Evolutionary conservation across 1,140 invertebrate genomes (phyloP), one percentile per base, ranked within the genome.

Genomic region (Procambarus virginalis): DNA sequence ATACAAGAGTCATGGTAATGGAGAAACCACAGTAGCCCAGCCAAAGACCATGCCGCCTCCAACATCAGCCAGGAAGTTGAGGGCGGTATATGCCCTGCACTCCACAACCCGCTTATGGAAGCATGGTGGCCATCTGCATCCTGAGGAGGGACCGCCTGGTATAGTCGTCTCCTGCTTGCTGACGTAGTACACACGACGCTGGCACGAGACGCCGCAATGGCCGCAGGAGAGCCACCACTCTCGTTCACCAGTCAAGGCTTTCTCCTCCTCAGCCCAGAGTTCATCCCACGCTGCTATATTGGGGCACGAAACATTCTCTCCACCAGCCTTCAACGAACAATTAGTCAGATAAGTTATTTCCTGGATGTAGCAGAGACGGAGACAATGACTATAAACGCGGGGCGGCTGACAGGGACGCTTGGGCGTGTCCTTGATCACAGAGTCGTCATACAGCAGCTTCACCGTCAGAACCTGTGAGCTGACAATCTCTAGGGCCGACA

Each of bases 21-120:
- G 78, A 80, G 20, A 80, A 55, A 48, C 78, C 51, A 14, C 78
- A 80, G 46, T 45, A 51, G 5, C 78, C 78, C 46, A 80, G 78
- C 78, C 78, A 80, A 0, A 80, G 78, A 34, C 78, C 46, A 80
- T 49, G 6, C 78, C 78, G 4, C 78, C 78, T 51, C 78, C 78
- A 20, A 80, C 46, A 51, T 80, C 78, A 3, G 78, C 78, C 78
- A 80, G 51, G 78, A 80, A 80, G 78, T 80, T 80, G 10, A 9
- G 78, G 2, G 51, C 17, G 48, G 78, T 80, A 17, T 80, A 80
- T 6, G 78, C 51, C 48, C 78, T 49, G 45, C 46, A 51, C 12
- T 49, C 78, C 10, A 55, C 4, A 17, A 49, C 51, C 6, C 51
- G 78, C 51, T 51, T 58, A n/a, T 80, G 78, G n/a, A 17, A 48